A percentile compares a stretch with the other conserved stretches of the same genome.
Evolutionary conservation across 2,888 invertebrate genomes (phyloP).

Genomic region (Eilema griseolum): DNA sequence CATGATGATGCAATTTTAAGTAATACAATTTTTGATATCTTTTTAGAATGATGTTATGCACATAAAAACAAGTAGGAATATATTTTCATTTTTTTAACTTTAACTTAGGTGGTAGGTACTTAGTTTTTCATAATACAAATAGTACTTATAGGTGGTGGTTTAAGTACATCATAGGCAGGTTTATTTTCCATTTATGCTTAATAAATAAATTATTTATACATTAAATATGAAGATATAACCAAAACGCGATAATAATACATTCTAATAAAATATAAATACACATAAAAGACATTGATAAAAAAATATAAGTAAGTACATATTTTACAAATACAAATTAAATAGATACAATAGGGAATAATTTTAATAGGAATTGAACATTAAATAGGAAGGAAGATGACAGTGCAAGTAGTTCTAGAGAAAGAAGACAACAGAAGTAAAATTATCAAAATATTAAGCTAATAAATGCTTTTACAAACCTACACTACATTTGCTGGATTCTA

Average conservation of each 20-base stretch:
- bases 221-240: not conserved
- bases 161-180: constrained; percentile 9
- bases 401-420: not conserved
- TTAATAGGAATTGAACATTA: not conserved
- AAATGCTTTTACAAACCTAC: constrained; percentile 1
- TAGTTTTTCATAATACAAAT: constrained; percentile 12
- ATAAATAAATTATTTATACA: not conserved
- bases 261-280: not conserved
- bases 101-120: not conserved
- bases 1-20: no score
- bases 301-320: no score
- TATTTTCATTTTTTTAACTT: not conserved
- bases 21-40: not conserved
- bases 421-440: not conserved
- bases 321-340: no score
- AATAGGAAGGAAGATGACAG: not conserved
- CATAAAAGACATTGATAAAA: not conserved
- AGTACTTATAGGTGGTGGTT: constrained; percentile 12
- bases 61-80: no score
- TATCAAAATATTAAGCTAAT: not conserved
- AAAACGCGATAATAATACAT: not conserved
- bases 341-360: not conserved
- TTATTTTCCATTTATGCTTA: constrained; percentile 13
- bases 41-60: not conserved
- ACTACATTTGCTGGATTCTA: not conserved